Conservation (phyloP, 2,113 vertebrate species). For the Tetrao urogallus region DNA sequence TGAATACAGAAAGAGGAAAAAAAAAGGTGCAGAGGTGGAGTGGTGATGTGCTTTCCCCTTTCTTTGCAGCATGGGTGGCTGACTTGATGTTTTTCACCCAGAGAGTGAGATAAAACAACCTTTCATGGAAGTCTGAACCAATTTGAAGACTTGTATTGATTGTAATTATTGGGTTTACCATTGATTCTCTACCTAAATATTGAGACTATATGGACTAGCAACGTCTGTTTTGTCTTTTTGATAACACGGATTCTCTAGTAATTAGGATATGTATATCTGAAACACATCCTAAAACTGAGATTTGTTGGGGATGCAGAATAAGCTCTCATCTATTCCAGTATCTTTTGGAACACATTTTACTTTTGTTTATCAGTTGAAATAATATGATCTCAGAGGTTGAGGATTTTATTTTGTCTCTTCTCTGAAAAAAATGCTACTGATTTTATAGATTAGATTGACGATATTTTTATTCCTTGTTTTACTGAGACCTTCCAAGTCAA, state of each 20-base stretch:
- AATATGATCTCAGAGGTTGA: not conserved
- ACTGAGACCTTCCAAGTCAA: not conserved
- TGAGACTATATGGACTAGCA: not conserved
- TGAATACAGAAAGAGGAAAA: not conserved
- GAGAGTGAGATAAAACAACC: not conserved
- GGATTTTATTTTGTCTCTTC: not conserved
- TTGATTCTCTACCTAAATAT: not conserved
- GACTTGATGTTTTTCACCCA: not conserved
- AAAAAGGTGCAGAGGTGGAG: not conserved
- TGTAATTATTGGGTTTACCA: not conserved
- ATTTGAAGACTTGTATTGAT: accelerated
- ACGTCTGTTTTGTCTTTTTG: not conserved
- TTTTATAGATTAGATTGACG: not conserved
- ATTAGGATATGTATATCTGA: not conserved
- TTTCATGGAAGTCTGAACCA: not conserved
- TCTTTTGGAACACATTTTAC: not conserved
- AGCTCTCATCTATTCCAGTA: not conserved
- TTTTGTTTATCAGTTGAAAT: not conserved
- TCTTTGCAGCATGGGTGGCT: not conserved
- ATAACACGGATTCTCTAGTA: not conserved
- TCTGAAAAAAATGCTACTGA: not conserved
- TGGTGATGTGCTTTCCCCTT: not conserved
- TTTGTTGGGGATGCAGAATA: not conserved
- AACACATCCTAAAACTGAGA: not conserved
- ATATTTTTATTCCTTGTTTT: not conserved